phyloP scores from a whole-genome alignment of 2,797 vertebrate species.

The Cyclopterus lumpus region DNA sequence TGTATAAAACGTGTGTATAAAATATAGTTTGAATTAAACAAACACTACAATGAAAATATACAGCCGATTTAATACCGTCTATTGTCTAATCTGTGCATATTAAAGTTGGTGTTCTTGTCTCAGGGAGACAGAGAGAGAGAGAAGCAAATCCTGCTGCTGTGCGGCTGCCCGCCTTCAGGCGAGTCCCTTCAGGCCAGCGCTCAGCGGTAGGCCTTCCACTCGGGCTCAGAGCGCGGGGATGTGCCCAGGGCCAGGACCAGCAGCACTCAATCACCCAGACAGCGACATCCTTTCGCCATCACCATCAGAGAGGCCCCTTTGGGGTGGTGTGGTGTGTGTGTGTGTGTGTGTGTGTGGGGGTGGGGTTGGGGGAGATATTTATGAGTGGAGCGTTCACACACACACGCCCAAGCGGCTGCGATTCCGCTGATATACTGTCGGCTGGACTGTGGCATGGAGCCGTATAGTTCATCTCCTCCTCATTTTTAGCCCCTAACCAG shows the following conservation, averaged over 20 bases:
- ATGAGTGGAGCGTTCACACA: constrained; percentile 79
- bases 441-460: constrained; percentile 77
- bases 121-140: constrained; percentile 54
- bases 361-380: constrained; percentile 77
- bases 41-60: background rate
- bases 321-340: constrained; percentile 48
- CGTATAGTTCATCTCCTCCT: constrained; percentile 83
- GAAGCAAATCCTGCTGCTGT: constrained; percentile 64
- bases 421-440: constrained; percentile 82
- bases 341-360: background rate
- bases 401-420: constrained; percentile 75
- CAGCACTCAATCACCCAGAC: constrained; percentile 86
- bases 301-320: constrained; percentile 84
- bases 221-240: constrained; percentile 69
- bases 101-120: constrained; percentile 32
- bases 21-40: background rate
- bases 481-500: constrained; percentile 76
- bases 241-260: constrained; percentile 79
- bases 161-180: constrained; percentile 70
- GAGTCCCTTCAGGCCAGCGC: constrained; percentile 70
- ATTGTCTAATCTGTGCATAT: background rate
- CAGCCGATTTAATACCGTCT: constrained; percentile 4
- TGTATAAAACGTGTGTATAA: background rate
- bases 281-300: constrained; percentile 86
- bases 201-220: constrained; percentile 75